Percentiles rank a stretch among this genome's conserved stretches.
These are phyloP conservation scores for Caiman crocodilus DNA, from an alignment of 2,797 vertebrate genomes.

Conservation along the genomic window DNA sequence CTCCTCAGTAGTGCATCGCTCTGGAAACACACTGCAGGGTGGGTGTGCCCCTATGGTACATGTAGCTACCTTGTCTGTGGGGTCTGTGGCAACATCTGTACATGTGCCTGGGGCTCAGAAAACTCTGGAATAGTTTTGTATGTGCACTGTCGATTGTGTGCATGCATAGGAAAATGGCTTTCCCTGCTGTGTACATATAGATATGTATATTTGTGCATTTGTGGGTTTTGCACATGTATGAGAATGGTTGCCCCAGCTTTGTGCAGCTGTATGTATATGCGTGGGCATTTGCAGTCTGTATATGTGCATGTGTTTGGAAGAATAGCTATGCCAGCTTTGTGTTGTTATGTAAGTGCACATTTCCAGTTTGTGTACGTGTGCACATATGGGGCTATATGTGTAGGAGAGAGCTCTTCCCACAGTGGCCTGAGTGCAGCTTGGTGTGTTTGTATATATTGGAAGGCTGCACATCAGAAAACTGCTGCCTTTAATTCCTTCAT, in stretches of 20 bases:
- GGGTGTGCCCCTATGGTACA: not conserved
- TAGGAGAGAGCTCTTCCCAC: not conserved
- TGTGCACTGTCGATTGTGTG: too few relatives aligned
- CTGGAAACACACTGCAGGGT: not conserved
- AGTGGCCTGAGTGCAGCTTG: not conserved
- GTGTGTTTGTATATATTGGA: not conserved
- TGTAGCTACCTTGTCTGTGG: not conserved
- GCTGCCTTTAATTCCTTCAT: not conserved
- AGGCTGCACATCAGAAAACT: too few relatives aligned
- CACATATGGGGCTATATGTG: too few relatives aligned
- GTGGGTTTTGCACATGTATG: not conserved
- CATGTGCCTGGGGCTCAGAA: not conserved
- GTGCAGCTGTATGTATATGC: accelerated
- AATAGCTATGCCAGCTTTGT: not conserved
- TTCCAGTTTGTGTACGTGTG: not conserved
- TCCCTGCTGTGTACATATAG: too few relatives aligned
- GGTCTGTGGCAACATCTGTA: not conserved
- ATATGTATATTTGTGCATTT: not conserved
- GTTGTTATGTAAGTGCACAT: not conserved
- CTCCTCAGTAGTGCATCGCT: not conserved
- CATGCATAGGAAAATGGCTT: too few relatives aligned
- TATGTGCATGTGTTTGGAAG: not conserved
- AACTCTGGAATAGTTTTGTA: not conserved
- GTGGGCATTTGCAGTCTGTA: not conserved
- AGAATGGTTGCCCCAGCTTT: not conserved